Evolutionary conservation across 2,888 invertebrate genomes (phyloP), one percentile per base, ranked within the genome.

Genomic region (Thymelicus sylvestris): DNA sequence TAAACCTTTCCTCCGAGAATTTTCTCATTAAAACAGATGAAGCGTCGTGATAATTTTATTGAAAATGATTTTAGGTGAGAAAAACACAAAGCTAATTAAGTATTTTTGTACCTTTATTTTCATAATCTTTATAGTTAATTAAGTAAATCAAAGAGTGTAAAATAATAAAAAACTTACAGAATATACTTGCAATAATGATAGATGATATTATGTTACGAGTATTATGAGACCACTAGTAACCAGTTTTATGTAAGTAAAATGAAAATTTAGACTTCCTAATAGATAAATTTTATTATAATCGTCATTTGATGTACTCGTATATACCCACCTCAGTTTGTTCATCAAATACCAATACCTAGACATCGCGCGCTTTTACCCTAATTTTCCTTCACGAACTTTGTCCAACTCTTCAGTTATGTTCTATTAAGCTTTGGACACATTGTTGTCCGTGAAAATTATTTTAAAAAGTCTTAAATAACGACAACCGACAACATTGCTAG

Each of bases 271-370:
- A 31, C 31, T 31, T 31, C 31, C 31, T 47, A 1, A 19, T 47
- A 47, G n/a, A 31, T 31, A 31, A 31, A 19, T 31, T 31, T 2
- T 47, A 47, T 31, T 31, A 13, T 47, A 47, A 13, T 47, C 10
- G 13, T 47, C 2, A 47, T 47, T 13, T 47, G 2, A 47, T 13
- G 12, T 10, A n/a, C n/a, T n/a, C n/a, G n/a, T n/a, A 19, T 19
- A 2, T 19, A 31, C 5, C 31, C 5, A 60, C 60, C 48, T 7
- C 60, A 67, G 60, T 60, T 60, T 67, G 60, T 66, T 59, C 59
- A 66, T 59, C 24, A 66, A 59, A 59, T 47, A 66, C 31, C 59
- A 48, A 59, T 66, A 57, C 38, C 38, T 15, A 66, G 38, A 47
- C 5, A 31, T 31, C 38, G 66, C 47, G 13, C 38, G 8, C 59